Evolutionary conservation across 2,888 invertebrate genomes (phyloP), one percentile per base, ranked within the genome.

Genomic region (Seira ritae): DNA sequence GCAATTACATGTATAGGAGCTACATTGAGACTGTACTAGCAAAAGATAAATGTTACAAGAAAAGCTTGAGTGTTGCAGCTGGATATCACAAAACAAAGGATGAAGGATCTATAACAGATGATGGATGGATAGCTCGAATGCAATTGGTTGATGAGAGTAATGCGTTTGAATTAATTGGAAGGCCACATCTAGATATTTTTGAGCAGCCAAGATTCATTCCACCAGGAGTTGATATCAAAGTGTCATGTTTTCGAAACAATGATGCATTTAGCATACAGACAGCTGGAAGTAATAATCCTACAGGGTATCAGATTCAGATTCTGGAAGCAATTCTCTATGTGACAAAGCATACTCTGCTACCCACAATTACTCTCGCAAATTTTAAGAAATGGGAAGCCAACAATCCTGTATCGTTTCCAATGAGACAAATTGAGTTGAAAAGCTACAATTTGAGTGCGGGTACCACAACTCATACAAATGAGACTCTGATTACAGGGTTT

Each of bases 391-490:
- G 80, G 80, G 42, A 68, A 17, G 12, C 3, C 1, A 42, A 22
- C 1, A 31, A 17, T 0, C 80, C 80, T 1, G 10, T 68, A 0
- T 0, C 1, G 1, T 60, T 42, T 17, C 72, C 80, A 0, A 67
- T 80, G 73, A 22, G 80, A 17, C 73, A 73, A 23, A 68, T 68
- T 23, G 50, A 80, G 15, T 19, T 80, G 23, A 72, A 68, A n/a
- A 55, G 67, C 12, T 80, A 80, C 24, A 80, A 8, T 12, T 15
- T 75, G 1, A 62, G 69, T 1, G n/a, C 17, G 1, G 80, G 80
- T 19, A 80, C 80, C 1, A 1, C 20, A 0, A 10, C 0, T 0
- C 24, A 80, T 17, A n/a, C 6, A 0, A 72, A 80, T 15, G 60
- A 80, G 42, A 22, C 24, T n/a, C 0, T 72, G 0, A 60, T 80